Evolutionary conservation across 2,888 invertebrate genomes (phyloP).

Genomic region (Eilema griseolum): DNA sequence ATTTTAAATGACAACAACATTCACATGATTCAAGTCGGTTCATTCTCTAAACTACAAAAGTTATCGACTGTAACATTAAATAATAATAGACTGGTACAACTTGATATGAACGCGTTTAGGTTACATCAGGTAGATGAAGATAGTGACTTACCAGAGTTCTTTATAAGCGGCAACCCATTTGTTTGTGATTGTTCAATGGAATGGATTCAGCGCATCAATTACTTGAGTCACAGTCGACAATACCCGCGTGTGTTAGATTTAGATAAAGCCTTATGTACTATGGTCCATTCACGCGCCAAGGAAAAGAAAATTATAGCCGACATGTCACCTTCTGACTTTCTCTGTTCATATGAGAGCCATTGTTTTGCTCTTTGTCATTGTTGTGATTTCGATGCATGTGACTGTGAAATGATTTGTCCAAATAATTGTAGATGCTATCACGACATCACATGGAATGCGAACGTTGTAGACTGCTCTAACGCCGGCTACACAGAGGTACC

Average conservation of each 20-base stretch:
- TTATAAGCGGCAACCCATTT: conserved; percentile 94
- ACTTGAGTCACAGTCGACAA: conserved; percentile 91
- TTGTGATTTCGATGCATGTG: conserved; percentile 96
- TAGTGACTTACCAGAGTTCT: conserved; percentile 92
- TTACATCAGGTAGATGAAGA: conserved; percentile 89
- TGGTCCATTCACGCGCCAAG: conserved; percentile 89
- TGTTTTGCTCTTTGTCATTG: conserved; percentile 96
- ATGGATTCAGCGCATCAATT: conserved; percentile 93
- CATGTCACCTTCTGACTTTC: conserved; percentile 91
- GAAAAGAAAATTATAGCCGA: conserved; percentile 91
- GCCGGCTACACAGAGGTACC: conserved; percentile 91
- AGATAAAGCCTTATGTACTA: conserved; percentile 91
- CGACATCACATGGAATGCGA: conserved; percentile 94
- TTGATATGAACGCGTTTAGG: conserved; percentile 91
- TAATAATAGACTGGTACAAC: conserved; percentile 90
- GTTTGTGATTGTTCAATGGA: conserved; percentile 96
- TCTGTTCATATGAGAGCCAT: conserved; percentile 93
- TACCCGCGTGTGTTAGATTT: conserved; percentile 93
- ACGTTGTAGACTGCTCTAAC: conserved; percentile 94
- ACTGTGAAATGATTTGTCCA: conserved; percentile 97
- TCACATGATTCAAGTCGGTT: conserved; percentile 89
- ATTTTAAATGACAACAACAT: conserved; percentile 92
- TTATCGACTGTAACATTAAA: conserved; percentile 91
- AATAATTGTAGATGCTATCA: conserved; percentile 94
- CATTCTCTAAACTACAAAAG: conserved; percentile 90